phyloP scores from a whole-genome alignment of 2,797 vertebrate genomes.

The Glossophaga mutica region DNA sequence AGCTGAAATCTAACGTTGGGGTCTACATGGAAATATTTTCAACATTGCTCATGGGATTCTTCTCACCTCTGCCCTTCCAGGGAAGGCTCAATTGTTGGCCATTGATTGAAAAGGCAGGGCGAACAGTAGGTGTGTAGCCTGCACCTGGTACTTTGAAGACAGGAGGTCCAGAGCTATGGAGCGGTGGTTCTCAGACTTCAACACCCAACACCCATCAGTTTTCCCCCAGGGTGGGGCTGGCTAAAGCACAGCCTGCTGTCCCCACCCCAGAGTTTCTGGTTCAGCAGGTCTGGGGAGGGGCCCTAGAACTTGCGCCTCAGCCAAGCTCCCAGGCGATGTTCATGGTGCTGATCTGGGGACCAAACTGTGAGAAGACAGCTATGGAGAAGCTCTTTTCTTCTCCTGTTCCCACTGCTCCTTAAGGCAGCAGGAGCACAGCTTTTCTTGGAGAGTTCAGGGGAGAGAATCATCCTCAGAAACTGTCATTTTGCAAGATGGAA shows the following conservation, averaged over 20 bases:
- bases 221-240: background rate
- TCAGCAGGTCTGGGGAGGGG: background rate
- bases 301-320: background rate
- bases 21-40: background rate
- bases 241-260: background rate
- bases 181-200: background rate
- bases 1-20: background rate
- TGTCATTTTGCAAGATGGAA: slow-evolving; percentile 4
- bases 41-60: background rate
- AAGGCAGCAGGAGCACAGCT: background rate
- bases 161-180: background rate
- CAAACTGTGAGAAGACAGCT: background rate
- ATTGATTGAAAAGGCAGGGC: slow-evolving; percentile 9
- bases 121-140: background rate
- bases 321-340: background rate
- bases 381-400: background rate
- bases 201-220: background rate
- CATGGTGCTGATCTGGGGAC: background rate
- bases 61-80: background rate
- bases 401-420: background rate
- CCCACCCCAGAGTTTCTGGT: background rate
- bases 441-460: background rate
- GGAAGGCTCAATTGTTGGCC: background rate
- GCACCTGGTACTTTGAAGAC: background rate
- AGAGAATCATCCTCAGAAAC: background rate